These are phyloP conservation scores for Delphinapterus leucas DNA, from an alignment of 2,113 vertebrate genomes.

Conservation along the genomic window DNA sequence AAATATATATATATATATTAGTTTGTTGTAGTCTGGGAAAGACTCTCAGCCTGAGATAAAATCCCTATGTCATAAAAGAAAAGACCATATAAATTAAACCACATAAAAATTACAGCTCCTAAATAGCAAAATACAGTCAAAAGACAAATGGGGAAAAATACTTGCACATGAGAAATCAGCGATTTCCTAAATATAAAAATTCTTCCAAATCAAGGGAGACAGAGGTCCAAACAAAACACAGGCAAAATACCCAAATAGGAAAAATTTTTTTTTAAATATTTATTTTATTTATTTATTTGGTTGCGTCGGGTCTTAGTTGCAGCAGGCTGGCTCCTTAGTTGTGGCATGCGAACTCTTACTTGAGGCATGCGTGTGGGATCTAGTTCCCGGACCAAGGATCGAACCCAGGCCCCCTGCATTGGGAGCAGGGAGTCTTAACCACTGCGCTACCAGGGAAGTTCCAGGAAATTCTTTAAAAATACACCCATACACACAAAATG, in stretches of 20 bases:
- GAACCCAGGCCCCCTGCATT: too few relatives aligned
- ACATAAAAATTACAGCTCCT: neutral
- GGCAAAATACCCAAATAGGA: neutral
- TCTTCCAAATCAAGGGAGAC: neutral
- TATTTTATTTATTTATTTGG: too few relatives aligned
- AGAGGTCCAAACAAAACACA: neutral
- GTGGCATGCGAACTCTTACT: too few relatives aligned
- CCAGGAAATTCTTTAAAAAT: neutral
- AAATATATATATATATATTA: too few relatives aligned
- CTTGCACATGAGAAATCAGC: neutral
- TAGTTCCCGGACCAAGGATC: too few relatives aligned
- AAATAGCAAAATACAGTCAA: neutral
- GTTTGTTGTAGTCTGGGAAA: neutral
- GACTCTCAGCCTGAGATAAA: neutral
- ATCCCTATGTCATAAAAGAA: neutral
- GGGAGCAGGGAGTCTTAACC: too few relatives aligned
- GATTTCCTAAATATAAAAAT: neutral
- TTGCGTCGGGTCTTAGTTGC: too few relatives aligned
- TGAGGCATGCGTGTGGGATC: too few relatives aligned
- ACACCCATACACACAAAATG: neutral
- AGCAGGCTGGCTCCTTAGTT: too few relatives aligned
- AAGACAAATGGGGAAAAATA: slow-evolving; percentile 1
- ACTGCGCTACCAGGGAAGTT: too few relatives aligned
- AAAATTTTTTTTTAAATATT: too few relatives aligned
- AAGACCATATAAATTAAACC: neutral